Evolutionary conservation across 1,140 invertebrate species (phyloP), one percentile per base, ranked within the genome.

Genomic region (Euura lappo): DNA sequence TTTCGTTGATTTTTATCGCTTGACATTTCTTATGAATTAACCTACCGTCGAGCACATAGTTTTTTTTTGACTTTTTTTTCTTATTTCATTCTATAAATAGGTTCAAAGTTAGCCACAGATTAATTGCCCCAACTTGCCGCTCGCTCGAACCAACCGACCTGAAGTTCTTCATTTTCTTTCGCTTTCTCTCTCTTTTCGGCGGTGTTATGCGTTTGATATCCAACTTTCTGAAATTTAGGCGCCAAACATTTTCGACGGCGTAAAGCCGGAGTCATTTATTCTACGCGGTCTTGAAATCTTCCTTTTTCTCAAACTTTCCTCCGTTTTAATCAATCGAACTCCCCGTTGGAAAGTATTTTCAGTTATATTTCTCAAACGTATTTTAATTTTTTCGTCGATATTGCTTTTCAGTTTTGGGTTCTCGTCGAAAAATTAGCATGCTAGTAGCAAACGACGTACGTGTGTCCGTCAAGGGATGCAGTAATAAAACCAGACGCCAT

Each of bases 101-200:
- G 51, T 60, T 60, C 51, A 60, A 60, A 60, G 51, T 60, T 60
- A 60, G 51, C 51, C 13, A 60, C 51, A 60, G 51, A 60, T 60
- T 60, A 60, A 60, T 60, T 60, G 51, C 51, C 51, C 13, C 51
- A 60, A 60, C 8, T 60, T 6, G 6, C 51, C 13, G 51, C 51
- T 60, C 13, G 8, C 3, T n/a, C 8, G 51, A 6, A n/a, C 51
- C 51, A n/a, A 60, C 51, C 13, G 51, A 60, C 13, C 8, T 11
- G 8, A 5, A 11, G 10, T 60, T 60, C 13, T 60, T 60, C 13
- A 60, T 11, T 60, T 60, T 60, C 51, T 11, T 60, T 28, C 28
- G 28, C 1, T 28, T 6, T 60, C 13, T 60, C 51, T 3, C 13
- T 60, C 51, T 60, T 60, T 60, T 60, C 51, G 51, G 10, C 51